Evolutionary conservation across 2,113 vertebrate genomes (phyloP).

Genomic region (Nycticorax nycticorax): DNA sequence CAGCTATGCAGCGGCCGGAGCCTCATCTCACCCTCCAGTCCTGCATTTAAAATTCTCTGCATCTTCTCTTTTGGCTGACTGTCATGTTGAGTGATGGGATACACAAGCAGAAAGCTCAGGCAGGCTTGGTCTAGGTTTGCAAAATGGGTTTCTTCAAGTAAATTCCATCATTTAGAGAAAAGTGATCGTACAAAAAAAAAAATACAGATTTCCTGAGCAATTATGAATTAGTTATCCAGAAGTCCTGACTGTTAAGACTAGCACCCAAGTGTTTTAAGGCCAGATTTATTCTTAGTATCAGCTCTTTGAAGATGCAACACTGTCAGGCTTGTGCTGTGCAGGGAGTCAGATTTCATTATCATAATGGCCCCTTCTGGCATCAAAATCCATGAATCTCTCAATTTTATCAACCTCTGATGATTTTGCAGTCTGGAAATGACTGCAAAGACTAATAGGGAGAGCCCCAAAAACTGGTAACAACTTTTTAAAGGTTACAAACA

Average conservation of each 20-base stretch:
- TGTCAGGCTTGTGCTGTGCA: neutral
- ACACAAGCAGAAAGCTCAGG: neutral
- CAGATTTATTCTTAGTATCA: neutral
- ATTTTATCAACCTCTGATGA: neutral
- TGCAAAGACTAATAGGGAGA: neutral
- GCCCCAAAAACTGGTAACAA: neutral
- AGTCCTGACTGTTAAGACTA: neutral
- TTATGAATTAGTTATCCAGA: neutral
- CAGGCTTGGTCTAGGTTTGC: neutral
- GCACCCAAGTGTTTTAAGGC: neutral
- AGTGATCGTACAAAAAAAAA: neutral
- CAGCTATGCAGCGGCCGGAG: rapidly evolving
- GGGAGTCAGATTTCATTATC: neutral
- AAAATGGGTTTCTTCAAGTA: neutral
- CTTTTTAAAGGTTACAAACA: neutral
- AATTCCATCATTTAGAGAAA: neutral
- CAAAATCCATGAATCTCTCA: neutral
- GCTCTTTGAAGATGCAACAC: neutral
- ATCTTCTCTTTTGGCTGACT: neutral
- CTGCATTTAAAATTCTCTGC: neutral
- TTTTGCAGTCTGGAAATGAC: neutral
- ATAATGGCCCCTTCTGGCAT: neutral
- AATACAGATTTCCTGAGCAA: neutral
- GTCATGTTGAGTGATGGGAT: neutral
- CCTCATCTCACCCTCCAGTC: neutral